A percentile compares a stretch with the other conserved stretches of the same genome.
Conservation (phyloP, 2,113 vertebrate species). For the Mirounga angustirostris region DNA sequence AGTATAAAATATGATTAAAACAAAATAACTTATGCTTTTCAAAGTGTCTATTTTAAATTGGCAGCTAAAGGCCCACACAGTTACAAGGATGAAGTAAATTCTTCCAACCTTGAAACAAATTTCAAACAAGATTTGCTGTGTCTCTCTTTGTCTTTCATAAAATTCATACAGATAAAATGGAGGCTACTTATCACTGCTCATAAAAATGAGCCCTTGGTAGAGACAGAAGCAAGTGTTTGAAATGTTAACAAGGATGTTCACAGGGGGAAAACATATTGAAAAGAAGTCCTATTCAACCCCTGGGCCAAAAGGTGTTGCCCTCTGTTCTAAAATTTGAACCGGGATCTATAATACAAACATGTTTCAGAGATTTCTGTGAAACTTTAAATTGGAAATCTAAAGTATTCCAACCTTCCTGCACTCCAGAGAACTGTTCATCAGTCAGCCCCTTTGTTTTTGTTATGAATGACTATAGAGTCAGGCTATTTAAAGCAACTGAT, state of each 20-base stretch:
- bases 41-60: constrained; percentile 32
- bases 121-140: neutral
- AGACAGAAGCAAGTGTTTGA: neutral
- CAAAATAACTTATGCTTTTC: neutral
- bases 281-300: neutral
- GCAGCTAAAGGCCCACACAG: neutral
- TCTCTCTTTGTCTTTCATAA: neutral
- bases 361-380: constrained; percentile 67
- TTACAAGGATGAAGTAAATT: neutral
- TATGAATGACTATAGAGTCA: constrained; percentile 79
- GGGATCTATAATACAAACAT: constrained; percentile 51
- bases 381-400: constrained; percentile 60
- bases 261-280: neutral
- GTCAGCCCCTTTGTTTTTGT: constrained; percentile 76
- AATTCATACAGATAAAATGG: neutral
- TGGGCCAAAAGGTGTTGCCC: neutral
- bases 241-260: neutral
- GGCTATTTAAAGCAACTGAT: constrained; percentile 82
- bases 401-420: constrained; percentile 63
- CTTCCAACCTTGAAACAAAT: constrained; percentile 13
- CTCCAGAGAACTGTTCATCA: constrained; percentile 68
- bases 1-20: constrained; percentile 55
- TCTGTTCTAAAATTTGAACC: constrained; percentile 30
- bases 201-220: neutral
- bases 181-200: neutral